Evolutionary conservation across 2,888 invertebrate species (phyloP), one percentile per base, ranked within the genome.

Genomic region (Andrena camellia): DNA sequence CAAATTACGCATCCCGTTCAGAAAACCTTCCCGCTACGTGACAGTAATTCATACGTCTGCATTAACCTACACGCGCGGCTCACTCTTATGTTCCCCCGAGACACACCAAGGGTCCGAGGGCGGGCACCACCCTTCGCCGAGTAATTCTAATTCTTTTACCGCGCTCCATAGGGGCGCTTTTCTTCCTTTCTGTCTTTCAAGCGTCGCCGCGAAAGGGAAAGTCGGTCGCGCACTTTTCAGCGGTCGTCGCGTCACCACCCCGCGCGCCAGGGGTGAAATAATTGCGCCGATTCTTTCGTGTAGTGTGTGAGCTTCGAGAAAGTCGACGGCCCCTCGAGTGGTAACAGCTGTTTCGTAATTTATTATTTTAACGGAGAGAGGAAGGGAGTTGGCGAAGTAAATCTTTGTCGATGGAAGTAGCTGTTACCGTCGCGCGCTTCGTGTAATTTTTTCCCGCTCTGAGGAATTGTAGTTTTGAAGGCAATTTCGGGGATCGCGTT

Each of bases 1-100:
- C 88, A 88, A 88, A 88, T 88, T 88, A 88, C 88, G 88, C 88
- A 88, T 78, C 87, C 81, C 87, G 88, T 87, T 84, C 87, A 88
- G 88, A 88, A 88, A 88, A 88, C 88, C 88, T 88, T 83, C 70
- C 75, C 63, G 81, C 63, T 84, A 88, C 88, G 88, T 88, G 88
- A 88, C 88, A 86, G 88, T 88, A 88, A 88, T 88, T 88, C 87
- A 86, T 88, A 88, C 87, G 84, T 84, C 82, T 83, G 84, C 78
- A 88, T 88, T 88, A 88, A 84, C 87, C 76, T 72, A 73, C 85
- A 83, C 71, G 75, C 71, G 68, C 50, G 57, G 20, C 57, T 10
- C 70, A 64, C 26, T 64, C 75, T 57, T 70, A 74, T 52, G 76
- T 7, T 57, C 62, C 62, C 26, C 68, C 74, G 62, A 69, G 31